These are phyloP conservation scores for Lagopus muta DNA, from an alignment of 2,113 vertebrate genomes.

Conservation along the genomic window DNA sequence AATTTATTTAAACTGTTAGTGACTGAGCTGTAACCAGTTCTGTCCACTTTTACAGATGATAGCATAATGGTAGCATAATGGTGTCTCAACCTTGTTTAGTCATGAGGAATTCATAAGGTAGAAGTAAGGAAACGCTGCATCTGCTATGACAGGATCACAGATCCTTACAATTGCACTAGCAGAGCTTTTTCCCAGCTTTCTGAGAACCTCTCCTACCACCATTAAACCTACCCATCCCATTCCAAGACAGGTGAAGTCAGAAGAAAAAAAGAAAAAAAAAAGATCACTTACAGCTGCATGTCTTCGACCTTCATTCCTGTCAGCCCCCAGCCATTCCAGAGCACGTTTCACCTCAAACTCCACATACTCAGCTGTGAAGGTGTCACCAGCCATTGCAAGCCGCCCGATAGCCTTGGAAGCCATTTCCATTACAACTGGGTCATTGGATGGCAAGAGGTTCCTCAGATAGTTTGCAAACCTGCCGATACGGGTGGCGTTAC, in stretches of 20 bases:
- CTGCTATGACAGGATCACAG: neutral
- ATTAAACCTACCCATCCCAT: neutral
- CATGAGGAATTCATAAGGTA: neutral
- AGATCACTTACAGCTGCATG: conserved; percentile 90
- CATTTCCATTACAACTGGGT: conserved; percentile 98
- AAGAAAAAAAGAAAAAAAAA: neutral
- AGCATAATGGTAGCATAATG: neutral
- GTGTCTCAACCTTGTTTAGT: neutral
- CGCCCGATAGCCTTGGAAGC: conserved; percentile 97
- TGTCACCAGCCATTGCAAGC: conserved; percentile 97
- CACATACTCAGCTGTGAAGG: conserved; percentile 97
- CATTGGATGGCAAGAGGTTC: conserved; percentile 95
- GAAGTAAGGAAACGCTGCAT: neutral
- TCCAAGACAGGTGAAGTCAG: neutral
- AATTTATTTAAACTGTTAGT: neutral
- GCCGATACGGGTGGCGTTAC: conserved; percentile 95
- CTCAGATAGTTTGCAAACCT: conserved; percentile 98
- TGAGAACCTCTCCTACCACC: neutral
- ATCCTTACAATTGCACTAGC: neutral
- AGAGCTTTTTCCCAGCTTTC: neutral
- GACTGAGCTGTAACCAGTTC: neutral
- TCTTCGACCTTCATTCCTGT: conserved; percentile 94
- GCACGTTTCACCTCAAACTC: conserved; percentile 99
- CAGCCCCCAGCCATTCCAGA: conserved; percentile 96
- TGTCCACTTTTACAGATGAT: neutral